Percentiles rank a stretch among this genome's conserved stretches.
phyloP scores from a whole-genome alignment of 1,140 invertebrate species.

The Drosophila rufa region DNA sequence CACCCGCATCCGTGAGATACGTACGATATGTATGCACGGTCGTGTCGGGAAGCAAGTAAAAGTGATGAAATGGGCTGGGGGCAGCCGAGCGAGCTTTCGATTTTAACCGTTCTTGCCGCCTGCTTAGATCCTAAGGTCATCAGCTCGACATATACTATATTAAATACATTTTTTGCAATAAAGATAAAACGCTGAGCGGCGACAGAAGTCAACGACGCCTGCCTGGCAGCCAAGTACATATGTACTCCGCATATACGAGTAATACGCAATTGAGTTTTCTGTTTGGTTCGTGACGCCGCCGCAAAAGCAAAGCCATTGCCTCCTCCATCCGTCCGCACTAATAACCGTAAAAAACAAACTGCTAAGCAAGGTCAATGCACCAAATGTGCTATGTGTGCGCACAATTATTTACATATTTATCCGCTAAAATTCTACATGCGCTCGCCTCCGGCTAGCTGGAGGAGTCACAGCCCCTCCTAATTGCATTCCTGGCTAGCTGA shows the following conservation, averaged over 20 bases:
- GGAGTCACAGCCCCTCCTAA: constrained; percentile 9
- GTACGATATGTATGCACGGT: constrained; percentile 13
- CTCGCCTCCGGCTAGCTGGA: constrained; percentile 13
- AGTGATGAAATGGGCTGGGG: constrained; percentile 59
- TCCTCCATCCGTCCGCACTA: constrained; percentile 53
- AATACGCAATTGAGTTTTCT: constrained; percentile 64
- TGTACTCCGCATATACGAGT: constrained; percentile 43
- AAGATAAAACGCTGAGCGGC: constrained; percentile 49
- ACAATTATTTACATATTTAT: constrained; percentile 39
- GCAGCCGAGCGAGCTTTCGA: constrained; percentile 41
- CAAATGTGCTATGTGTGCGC: constrained; percentile 49
- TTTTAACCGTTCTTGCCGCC: constrained; percentile 57
- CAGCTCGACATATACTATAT: constrained; percentile 45
- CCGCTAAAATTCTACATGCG: constrained; percentile 31
- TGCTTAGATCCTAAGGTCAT: constrained; percentile 60
- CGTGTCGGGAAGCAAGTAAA: constrained; percentile 50
- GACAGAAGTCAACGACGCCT: constrained; percentile 58
- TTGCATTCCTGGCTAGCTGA: constrained; percentile 22
- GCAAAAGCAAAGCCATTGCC: constrained; percentile 54
- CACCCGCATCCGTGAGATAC: constrained; percentile 53
- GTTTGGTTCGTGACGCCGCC: constrained; percentile 54
- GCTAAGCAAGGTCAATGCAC: constrained; percentile 64
- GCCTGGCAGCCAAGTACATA: constrained; percentile 32
- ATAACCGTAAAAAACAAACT: constrained; percentile 65
- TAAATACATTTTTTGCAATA: constrained; percentile 44